Evolutionary conservation across 2,113 vertebrate genomes (phyloP), one percentile per base, ranked within the genome.

Genomic region (Hippocampus barbouri): DNA sequence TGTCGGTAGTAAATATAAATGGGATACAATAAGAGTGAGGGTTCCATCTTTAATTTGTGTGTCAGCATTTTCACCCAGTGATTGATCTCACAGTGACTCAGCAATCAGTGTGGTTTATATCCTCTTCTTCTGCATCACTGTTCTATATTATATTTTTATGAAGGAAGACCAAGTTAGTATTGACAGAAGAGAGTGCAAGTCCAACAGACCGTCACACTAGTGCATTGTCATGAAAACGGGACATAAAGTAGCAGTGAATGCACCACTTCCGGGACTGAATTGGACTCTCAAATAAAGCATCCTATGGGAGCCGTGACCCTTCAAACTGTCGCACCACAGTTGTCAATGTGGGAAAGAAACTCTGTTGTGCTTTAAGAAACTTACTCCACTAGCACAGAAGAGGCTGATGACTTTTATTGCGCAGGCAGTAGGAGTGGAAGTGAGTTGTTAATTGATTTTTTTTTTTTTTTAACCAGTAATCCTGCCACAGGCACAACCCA

Each of bases 381-480:
- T 73, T 78, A 56, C 76, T 16, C 51, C 71, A 8, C 71, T 76
- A 85, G 75, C 81, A 60, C 57, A 80, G 56, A 41, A 74, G 63
- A 71, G 69, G 27, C 65, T 38, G n/a, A 14, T 47, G 34, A 66
- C 47, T 75, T 68, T 56, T 16, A 59, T 41, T 16, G 47, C 69
- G 61, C 70, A 51, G 43, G 61, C 54, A 14, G 62, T 60, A 74
- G 63, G 64, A 73, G 74, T 47, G 74, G 79, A 74, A 73, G 54
- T 61, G 71, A 86, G 72, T 79, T 70, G 84, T 88, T 87, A 47
- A 89, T 86, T 87, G 84, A 83, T 79, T 89, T 91, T 54, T 2
- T 87, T 2, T 87, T 74, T 88, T 91, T 86, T 38, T 38, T 0
- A 38, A 86, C 82, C 78, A 81, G 83, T 80, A 85, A 83, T 84